A percentile compares a stretch with the other conserved stretches of the same genome.
Evolutionary conservation across 1,140 invertebrate genomes (phyloP).

Genomic region (Hylaeus volcanicus): DNA sequence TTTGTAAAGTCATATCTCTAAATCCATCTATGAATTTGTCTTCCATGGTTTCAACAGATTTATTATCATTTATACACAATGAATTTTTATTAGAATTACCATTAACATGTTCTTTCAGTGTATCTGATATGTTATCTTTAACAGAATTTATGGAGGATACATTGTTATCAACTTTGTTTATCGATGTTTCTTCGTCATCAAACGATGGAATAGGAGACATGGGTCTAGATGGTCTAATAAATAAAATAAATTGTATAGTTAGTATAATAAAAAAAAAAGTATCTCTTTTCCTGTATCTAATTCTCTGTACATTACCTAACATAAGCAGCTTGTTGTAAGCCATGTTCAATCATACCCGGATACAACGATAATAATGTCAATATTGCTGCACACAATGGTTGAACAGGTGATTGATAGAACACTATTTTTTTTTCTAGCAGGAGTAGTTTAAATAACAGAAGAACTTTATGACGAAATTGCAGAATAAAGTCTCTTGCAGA

Average conservation of each 20-base stretch:
- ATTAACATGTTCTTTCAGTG: constrained; percentile 50
- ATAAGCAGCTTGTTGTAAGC: constrained; percentile 91
- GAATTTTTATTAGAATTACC: constrained; percentile 63
- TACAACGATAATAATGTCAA: constrained; percentile 94
- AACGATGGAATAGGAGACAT: constrained; percentile 89
- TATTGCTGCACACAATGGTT: constrained; percentile 92
- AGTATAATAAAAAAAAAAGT: background rate
- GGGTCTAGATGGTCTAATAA: constrained; percentile 86
- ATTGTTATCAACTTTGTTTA: constrained; percentile 72
- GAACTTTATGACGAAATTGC: constrained; percentile 94
- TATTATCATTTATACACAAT: constrained; percentile 74
- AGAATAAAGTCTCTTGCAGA: constrained; percentile 90
- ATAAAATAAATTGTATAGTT: constrained; percentile 19
- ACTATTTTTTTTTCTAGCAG: constrained; percentile 94
- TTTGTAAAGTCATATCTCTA: constrained; percentile 53
- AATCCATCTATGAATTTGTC: constrained; percentile 72
- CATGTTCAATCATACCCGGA: constrained; percentile 94
- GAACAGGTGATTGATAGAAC: constrained; percentile 96
- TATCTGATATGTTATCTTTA: constrained; percentile 68
- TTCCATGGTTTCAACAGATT: constrained; percentile 77
- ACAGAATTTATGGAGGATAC: constrained; percentile 66
- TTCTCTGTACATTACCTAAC: constrained; percentile 83
- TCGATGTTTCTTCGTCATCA: constrained; percentile 78
- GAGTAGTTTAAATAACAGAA: constrained; percentile 96
- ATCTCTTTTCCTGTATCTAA: constrained; percentile 31